Conservation (phyloP, 2,113 vertebrate species). For the Aix galericulata region DNA sequence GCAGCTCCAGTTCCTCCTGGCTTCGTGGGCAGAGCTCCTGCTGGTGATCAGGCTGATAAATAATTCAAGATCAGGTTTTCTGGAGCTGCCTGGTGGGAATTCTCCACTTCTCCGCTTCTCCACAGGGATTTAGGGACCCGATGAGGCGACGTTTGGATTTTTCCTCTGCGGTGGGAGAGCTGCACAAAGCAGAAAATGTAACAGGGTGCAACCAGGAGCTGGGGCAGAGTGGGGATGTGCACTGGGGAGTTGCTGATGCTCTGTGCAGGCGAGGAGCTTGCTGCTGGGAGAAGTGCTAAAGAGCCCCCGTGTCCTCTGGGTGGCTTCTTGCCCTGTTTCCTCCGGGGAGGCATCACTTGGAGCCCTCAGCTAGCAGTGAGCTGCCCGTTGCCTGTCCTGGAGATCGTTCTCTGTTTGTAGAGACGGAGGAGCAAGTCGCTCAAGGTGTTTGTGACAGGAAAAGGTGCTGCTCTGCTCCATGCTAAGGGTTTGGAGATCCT, state of each 20-base stretch:
- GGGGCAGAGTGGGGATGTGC: neutral
- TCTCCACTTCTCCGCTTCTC: neutral
- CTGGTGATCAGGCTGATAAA: neutral
- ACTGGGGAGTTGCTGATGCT: neutral
- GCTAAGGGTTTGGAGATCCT: neutral
- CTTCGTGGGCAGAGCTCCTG: neutral
- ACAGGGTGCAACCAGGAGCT: neutral
- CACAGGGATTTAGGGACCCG: neutral
- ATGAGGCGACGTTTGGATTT: neutral
- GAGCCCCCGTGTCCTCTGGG: rapidly evolving
- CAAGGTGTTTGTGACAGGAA: neutral
- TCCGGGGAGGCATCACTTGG: neutral
- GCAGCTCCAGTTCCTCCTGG: neutral
- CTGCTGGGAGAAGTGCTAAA: neutral
- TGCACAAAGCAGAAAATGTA: neutral
- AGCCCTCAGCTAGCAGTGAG: neutral
- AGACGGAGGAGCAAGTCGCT: neutral
- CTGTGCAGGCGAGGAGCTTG: neutral
- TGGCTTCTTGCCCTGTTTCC: neutral
- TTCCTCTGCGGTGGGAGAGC: neutral
- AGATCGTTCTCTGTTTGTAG: neutral
- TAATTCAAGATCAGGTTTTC: neutral
- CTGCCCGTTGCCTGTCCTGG: neutral
- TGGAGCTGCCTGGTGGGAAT: neutral
- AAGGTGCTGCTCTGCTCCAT: neutral